Base-by-base conservation (phyloP, 1,140 invertebrate genomes). In the Hirudo medicinalis region DNA sequence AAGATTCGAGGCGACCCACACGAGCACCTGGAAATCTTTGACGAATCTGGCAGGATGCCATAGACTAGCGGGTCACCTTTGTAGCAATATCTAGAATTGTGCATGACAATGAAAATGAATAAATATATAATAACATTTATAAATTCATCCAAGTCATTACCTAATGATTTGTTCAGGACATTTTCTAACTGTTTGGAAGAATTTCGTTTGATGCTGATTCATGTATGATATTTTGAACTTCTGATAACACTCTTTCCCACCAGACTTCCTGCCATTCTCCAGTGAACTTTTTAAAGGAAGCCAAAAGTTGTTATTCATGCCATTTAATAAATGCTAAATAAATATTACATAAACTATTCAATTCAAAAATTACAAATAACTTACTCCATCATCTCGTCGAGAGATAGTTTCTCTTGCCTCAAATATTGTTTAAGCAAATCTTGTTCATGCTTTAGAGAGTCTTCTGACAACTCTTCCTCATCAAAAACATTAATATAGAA, bases 161-260 rank as follows among this genome's bases (percentile, higher is more conserved):
- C 57, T 63, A 15, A 63, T 63, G 1, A 63, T 63, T 63, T 63
- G 57, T 63, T 63, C 29, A 32, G 57, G 57, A 63, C 29, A 63
- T 63, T 63, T 63, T n/a, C 20, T 63, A 13, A 63, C 57, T 32
- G 22, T 63, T 63, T 63, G 11, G 17, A 11, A 63, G 15, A 63
- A 63, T 32, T 63, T 32, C 57, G 4, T 4, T n/a, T 63, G 57
- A 11, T 25, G 9, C 11, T 63, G 4, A 13, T 22, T 25, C 6
- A 63, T 63, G 57, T 11, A 22, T 5, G 22, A 63, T 22, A 63
- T 22, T n/a, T 63, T 63, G 57, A 63, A 63, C 11, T 63, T 32
- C 57, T 63, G 22, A 32, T 22, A 63, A 32, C 4, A 63, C 11
- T 63, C 57, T 32, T 25, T 63, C 6, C 32, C 32, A 22, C 11